These are phyloP conservation scores for Anoura caudifer DNA, from an alignment of 2,113 vertebrate genomes.

Conservation along the genomic window DNA sequence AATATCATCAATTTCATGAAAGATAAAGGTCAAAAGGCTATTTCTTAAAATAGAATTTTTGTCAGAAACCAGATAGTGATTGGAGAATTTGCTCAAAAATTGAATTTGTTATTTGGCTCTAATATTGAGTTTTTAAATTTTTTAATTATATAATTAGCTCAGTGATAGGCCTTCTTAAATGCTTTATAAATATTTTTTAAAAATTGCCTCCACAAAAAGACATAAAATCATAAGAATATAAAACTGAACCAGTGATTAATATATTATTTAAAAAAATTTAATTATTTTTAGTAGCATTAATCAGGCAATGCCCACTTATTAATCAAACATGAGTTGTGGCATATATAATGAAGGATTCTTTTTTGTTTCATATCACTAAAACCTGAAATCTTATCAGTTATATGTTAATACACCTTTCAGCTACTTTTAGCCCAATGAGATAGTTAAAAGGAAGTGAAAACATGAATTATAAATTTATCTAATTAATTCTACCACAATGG, in stretches of 20 bases:
- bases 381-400: background rate
- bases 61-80: background rate
- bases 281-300: background rate
- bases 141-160: background rate
- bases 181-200: background rate
- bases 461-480: background rate
- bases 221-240: background rate
- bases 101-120: background rate
- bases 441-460: background rate
- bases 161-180: background rate
- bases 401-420: background rate
- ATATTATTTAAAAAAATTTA: background rate
- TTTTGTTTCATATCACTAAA: background rate
- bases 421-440: background rate
- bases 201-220: background rate
- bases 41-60: background rate
- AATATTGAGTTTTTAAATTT: slow-evolving; percentile 9
- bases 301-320: background rate
- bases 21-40: background rate
- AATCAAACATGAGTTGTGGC: background rate
- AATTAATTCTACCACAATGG: background rate
- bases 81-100: background rate
- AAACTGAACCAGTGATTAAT: background rate
- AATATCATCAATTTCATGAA: background rate
- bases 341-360: background rate